Evolutionary conservation across 1,140 invertebrate genomes (phyloP).

Genomic region (Drosophila ambigua): DNA sequence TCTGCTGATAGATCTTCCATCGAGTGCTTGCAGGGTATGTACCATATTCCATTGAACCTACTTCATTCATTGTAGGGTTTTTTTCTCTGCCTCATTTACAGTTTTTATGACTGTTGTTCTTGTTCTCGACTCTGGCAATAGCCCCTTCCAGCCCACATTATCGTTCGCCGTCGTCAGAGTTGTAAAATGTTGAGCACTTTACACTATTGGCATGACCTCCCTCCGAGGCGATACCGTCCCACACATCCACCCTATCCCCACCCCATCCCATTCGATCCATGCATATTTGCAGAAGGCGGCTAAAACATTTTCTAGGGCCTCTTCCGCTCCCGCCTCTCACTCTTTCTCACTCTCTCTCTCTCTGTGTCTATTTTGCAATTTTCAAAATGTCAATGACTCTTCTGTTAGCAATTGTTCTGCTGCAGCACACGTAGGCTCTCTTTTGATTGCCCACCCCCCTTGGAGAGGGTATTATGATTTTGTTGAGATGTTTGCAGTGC

Average conservation of each 20-base stretch:
- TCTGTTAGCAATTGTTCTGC: constrained; percentile 42
- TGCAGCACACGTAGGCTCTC: constrained; percentile 16
- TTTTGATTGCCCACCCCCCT: too few relatives aligned
- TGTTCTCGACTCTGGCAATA: constrained; percentile 20
- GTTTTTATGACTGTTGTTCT: constrained; percentile 54
- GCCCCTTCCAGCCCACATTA: constrained; percentile 22
- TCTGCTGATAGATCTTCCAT: too few relatives aligned
- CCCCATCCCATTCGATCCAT: too few relatives aligned
- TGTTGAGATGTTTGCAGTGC: too few relatives aligned
- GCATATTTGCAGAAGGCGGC: constrained; percentile 47
- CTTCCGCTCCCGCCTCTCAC: constrained; percentile 16
- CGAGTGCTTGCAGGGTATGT: constrained; percentile 16
- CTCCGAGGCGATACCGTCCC: constrained; percentile 1
- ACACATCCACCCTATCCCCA: too few relatives aligned
- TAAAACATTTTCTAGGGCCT: constrained; percentile 20
- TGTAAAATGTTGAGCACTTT: constrained; percentile 24
- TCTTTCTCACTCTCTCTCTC: constrained; percentile 15
- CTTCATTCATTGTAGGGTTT: constrained; percentile 28
- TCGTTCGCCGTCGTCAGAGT: constrained; percentile 4
- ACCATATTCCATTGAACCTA: constrained; percentile 6
- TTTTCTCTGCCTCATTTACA: constrained; percentile 32
- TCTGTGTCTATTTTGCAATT: constrained; percentile 40
- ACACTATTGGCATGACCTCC: neutral
- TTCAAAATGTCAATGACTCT: constrained; percentile 73
- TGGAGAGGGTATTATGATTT: too few relatives aligned